Evolutionary conservation across 2,888 invertebrate genomes (phyloP).

Genomic region (Cyclophora punctaria): DNA sequence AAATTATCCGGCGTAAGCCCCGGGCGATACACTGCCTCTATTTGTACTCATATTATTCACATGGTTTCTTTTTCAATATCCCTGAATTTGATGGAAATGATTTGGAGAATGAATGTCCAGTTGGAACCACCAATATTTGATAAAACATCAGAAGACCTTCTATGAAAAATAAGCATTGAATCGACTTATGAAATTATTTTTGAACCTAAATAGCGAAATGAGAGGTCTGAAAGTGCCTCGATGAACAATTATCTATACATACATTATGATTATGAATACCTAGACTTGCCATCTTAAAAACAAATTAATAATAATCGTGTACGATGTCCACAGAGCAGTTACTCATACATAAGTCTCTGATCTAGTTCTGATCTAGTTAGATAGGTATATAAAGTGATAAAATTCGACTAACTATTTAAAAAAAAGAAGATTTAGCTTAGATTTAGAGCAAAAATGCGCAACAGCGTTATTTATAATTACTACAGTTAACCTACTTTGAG

Average conservation of each 20-base stretch:
- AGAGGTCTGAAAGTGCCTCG: no score
- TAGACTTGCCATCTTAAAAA: no score
- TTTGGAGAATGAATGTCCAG: not conserved
- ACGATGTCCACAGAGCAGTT: no score
- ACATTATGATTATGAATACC: no score
- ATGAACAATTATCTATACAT: no score
- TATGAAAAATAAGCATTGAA: no score
- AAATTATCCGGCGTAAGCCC: constrained; percentile 36
- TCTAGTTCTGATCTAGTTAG: no score
- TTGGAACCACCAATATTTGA: no score
- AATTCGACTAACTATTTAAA: not conserved
- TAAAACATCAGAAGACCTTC: no score
- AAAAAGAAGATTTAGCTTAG: not conserved
- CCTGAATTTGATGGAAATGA: constrained; percentile 5
- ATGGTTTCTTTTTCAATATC: constrained; percentile 28
- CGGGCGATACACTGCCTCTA: constrained; percentile 21
- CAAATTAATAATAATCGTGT: no score
- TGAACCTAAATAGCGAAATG: no score
- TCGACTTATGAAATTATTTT: no score
- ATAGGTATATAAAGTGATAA: not conserved
- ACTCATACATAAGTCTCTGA: not conserved
- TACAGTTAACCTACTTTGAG: not conserved
- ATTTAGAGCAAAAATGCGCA: not conserved
- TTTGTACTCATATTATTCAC: constrained; percentile 26
- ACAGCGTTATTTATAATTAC: not conserved